Percentiles rank a stretch among this genome's conserved stretches.
These are phyloP conservation scores for Gambusia yucatana DNA, from an alignment of 2,797 vertebrate species.

Conservation along the genomic window DNA sequence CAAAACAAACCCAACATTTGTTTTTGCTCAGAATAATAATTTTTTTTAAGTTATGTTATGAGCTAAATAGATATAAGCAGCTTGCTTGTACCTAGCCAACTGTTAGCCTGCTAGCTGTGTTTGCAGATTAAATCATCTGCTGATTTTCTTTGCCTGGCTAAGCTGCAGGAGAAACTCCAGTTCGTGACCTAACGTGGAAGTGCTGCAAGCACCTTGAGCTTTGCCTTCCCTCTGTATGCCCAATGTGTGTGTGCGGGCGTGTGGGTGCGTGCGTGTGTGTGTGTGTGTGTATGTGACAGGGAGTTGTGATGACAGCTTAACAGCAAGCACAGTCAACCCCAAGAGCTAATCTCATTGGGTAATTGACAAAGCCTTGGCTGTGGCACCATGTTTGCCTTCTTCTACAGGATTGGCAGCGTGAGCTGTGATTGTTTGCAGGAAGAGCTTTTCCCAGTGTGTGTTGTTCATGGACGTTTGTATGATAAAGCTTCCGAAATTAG, in stretches of 20 bases:
- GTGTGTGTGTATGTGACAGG: conserved; percentile 30
- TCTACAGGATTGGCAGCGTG: conserved; percentile 54
- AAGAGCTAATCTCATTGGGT: conserved; percentile 58
- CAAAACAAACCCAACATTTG: neutral
- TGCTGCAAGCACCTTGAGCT: conserved; percentile 5
- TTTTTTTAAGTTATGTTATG: no score
- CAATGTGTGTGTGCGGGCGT: neutral
- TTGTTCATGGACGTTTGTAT: conserved; percentile 13
- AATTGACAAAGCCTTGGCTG: conserved; percentile 62
- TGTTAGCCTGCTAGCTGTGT: neutral
- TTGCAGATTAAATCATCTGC: conserved; percentile 32
- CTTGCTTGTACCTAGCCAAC: neutral
- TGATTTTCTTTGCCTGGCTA: neutral
- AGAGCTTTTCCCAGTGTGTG: conserved; percentile 21
- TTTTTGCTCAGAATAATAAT: no score
- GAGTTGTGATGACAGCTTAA: conserved; percentile 67
- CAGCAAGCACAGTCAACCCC: conserved; percentile 39
- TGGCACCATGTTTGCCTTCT: conserved; percentile 56
- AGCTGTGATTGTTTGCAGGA: conserved; percentile 49
- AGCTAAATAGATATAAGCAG: no score
- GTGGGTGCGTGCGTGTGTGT: conserved; percentile 8
- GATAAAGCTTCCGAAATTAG: conserved; percentile 2
- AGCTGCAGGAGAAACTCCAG: conserved; percentile 26
- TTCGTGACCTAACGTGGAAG: conserved; percentile 9
- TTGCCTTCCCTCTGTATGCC: neutral